A percentile compares a stretch with the other conserved stretches of the same genome.
Conservation (phyloP, 1,140 invertebrate genomes). For the Plutomurus gul region DNA sequence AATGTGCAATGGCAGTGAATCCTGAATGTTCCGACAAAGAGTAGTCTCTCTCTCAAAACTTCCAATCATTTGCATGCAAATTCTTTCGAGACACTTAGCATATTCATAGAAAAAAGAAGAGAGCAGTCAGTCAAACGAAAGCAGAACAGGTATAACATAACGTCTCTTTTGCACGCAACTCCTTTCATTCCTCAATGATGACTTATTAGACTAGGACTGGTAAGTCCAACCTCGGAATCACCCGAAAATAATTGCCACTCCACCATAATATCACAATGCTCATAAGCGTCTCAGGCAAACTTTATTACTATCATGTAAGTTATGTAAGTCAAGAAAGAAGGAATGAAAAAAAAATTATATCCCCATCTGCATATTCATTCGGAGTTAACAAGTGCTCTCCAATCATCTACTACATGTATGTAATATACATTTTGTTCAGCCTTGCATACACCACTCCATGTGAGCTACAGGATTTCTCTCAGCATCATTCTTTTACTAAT, state of each 20-base stretch:
- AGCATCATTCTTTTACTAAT: no score
- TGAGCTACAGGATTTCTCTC: no score
- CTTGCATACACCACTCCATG: no score
- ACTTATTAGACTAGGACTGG: background rate
- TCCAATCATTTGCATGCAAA: constrained; percentile 6
- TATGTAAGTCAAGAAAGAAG: no score
- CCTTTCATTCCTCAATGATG: background rate
- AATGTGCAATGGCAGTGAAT: background rate
- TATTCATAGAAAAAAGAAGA: background rate
- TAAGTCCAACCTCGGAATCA: background rate
- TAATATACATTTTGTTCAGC: no score
- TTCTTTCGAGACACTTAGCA: background rate
- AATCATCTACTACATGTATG: no score
- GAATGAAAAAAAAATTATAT: no score
- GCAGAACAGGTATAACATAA: background rate
- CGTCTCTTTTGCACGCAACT: background rate
- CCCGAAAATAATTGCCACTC: background rate
- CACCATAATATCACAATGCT: no score
- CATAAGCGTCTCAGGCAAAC: no score
- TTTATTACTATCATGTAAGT: no score
- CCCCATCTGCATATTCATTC: no score
- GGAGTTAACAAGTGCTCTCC: no score
- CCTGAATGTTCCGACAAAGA: constrained; percentile 1
- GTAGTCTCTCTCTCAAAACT: background rate
- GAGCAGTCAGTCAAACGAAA: background rate